Conservation (phyloP, 2,888 invertebrate species). For the Cryptus armator region DNA sequence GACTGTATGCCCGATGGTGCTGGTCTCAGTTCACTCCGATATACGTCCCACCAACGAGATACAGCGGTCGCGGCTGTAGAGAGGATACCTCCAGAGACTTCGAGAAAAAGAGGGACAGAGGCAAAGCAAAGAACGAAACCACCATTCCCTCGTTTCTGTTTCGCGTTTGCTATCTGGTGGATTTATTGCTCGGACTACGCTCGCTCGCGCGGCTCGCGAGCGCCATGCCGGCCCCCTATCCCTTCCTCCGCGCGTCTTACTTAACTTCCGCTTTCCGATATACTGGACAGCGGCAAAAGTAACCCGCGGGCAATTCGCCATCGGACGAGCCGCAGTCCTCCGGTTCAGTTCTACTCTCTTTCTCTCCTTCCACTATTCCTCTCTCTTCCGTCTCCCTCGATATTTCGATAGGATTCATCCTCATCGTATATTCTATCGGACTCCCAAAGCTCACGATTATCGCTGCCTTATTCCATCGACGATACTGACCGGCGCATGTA, state of each 20-base stretch:
- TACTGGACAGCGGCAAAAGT: slow-evolving; percentile 59
- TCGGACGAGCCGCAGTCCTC: slow-evolving; percentile 14
- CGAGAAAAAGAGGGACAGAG: slow-evolving; percentile 48
- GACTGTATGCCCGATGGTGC: slow-evolving; percentile 24
- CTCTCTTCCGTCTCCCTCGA: slow-evolving; percentile 9
- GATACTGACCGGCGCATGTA: slow-evolving; percentile 23
- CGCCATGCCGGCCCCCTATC: slow-evolving; percentile 18
- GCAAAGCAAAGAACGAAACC: slow-evolving; percentile 60
- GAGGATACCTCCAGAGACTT: slow-evolving; percentile 24
- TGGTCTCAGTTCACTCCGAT: slow-evolving; percentile 15
- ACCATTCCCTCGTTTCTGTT: slow-evolving; percentile 58
- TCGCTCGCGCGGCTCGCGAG: slow-evolving; percentile 60
- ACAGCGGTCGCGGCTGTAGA: slow-evolving; percentile 24
- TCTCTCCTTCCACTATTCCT: slow-evolving; percentile 3
- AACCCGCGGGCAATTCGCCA: slow-evolving; percentile 63
- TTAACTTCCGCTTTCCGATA: slow-evolving; percentile 75
- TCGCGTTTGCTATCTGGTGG: slow-evolving; percentile 72
- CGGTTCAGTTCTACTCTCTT: slow-evolving; percentile 7
- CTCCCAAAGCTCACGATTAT: slow-evolving; percentile 37
- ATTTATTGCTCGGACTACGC: slow-evolving; percentile 74
- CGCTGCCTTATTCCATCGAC: slow-evolving; percentile 38
- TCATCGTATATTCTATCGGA: slow-evolving; percentile 44
- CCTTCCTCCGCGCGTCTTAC: slow-evolving; percentile 70
- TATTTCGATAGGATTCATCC: slow-evolving; percentile 30
- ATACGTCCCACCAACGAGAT: slow-evolving; percentile 43